Conservation (phyloP, 2,113 vertebrate species). For the Cariama cristata region DNA sequence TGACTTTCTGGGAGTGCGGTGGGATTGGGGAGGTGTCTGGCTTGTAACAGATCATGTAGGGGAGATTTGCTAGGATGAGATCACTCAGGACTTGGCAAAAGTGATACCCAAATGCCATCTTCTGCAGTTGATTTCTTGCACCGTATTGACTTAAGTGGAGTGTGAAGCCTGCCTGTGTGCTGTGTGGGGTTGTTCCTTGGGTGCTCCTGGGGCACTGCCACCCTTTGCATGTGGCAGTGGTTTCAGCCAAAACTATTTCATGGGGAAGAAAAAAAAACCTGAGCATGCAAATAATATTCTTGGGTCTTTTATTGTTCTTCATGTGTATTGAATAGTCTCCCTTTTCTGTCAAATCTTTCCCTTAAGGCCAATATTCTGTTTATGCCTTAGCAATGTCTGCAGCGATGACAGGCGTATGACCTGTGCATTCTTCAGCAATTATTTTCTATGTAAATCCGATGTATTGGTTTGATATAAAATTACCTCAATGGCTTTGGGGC, state of each 20-base stretch:
- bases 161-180: neutral
- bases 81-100: neutral
- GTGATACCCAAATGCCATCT: neutral
- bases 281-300: neutral
- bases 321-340: neutral
- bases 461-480: neutral
- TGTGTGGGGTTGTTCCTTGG: fast-evolving
- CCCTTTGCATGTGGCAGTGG: neutral
- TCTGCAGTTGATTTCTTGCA: neutral
- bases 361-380: neutral
- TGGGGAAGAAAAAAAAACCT: neutral
- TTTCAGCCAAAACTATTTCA: neutral
- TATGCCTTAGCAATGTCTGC: neutral
- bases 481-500: neutral
- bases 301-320: neutral
- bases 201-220: fast-evolving
- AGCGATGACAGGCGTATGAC: neutral
- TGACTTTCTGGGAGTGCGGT: neutral
- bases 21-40: neutral
- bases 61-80: neutral
- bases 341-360: neutral
- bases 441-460: neutral
- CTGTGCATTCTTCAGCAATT: neutral
- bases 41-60: neutral
- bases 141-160: neutral